Base-by-base conservation (phyloP, 2,797 vertebrate species). In the Channallabes apus region DNA sequence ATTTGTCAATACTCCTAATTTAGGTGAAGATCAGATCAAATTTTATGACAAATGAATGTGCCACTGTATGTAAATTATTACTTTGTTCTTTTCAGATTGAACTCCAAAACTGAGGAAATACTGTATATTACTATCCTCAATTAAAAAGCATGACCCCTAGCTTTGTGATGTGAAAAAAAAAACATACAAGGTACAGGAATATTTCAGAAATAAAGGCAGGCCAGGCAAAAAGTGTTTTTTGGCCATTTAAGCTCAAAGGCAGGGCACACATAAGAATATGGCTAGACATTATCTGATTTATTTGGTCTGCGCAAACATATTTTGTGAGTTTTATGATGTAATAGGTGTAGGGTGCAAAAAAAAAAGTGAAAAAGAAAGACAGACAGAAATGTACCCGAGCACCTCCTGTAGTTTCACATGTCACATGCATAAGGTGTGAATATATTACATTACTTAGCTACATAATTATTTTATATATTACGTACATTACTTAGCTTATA, bases 251-350 rank as follows among this genome's bases (percentile, higher is more conserved):
- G 35, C 15, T 12, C 69, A 35, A 64, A 82, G 62, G 85, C 69
- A 85, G 85, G 76, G 87, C 83, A 72, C 58, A 41, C 41, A 32
- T 87, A 76, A 87, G 79, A 84, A 76, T 68, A 65, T 22, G 15
- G 80, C 80, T 78, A 86, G 76, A 80, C 79, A 76, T 64, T 22
- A 75, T 86, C 82, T 87, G 86, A 84, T 87, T 86, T 65, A 82
- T 86, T 88, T 83, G 76, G 88, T 84, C 85, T 84, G 82, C 78
- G 58, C 82, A 87, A 88, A 87, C 79, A 89, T 56, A 75, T 81
- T 72, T 61, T 85, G 80, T 87, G 89, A 85, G 85, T 86, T 88
- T 87, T 88, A 89, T 90, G 89, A 90, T 84, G 88, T 86, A 86
- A 86, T 85, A 69, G 61, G 65, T 81, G 81, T 84, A 85, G 22